Base-by-base conservation (phyloP, 2,113 vertebrate genomes). In the Vulpes lagopus region DNA sequence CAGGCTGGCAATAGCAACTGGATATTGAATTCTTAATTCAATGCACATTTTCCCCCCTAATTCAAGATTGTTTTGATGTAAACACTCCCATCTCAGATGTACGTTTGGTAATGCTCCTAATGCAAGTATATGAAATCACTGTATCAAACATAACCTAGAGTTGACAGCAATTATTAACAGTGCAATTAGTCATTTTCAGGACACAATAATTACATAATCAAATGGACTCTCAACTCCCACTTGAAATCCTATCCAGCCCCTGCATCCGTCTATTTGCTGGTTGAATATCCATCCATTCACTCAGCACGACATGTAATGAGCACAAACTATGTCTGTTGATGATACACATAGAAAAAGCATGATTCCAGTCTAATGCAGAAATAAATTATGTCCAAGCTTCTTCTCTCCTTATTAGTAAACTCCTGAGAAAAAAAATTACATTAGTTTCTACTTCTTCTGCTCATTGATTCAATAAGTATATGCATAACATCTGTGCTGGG, bases 1-100 rank as follows among this genome's bases (percentile, higher is more conserved):
- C 97, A 96, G 96, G 95, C 90, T 1, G 80, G 8, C 89, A 90
- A 22, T 89, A 97, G 92, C 94, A 96, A 94, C 90, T 57, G 69
- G 92, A 95, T 60, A 96, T 4, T 82, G 91, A 97, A 96, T 96
- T 98, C 97, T 97, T 98, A 80, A 95, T 96, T 79, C 98, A 88
- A 97, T 87, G 92, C 95, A 97, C 93, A 95, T 94, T 96, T 96
- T 97, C 67, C 67, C 67, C 96, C 95, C 51, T 38, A 23, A 97
- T 98, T 98, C 98, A 97, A 97, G 94, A 95, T 57, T 88, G 62
- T 98, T 89, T 96, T 81, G 95, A 98, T 92, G 89, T 97, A 97
- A 98, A 98, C 79, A 67, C 97, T 98, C 95, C 97, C 91, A 97
- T 35, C 95, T 92, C 96, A 93, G 84, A 96, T 23, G 17, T 84